These are phyloP conservation scores for Phallusia fumigata DNA, from an alignment of 23 tunicate species.

Conservation along the genomic window DNA sequence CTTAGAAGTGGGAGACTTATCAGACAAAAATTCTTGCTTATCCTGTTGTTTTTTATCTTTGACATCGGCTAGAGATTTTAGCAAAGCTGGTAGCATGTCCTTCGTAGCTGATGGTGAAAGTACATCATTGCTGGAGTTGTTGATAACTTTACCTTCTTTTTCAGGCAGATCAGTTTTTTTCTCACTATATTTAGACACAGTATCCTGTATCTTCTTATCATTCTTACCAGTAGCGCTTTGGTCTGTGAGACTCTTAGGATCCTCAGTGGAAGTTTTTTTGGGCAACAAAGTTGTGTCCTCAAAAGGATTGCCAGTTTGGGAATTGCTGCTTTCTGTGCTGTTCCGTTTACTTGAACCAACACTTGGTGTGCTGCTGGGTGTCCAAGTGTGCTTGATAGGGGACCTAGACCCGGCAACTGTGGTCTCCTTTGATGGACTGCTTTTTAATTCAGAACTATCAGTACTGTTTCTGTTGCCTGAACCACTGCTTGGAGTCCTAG, in stretches of 20 bases:
- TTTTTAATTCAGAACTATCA: not conserved
- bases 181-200: not conserved
- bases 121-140: not conserved
- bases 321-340: not conserved
- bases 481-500: not conserved
- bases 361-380: not conserved
- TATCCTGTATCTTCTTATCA: not conserved
- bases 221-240: not conserved
- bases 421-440: not conserved
- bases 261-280: too few species aligned
- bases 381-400: not conserved
- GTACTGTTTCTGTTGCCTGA: not conserved
- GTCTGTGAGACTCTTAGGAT: not conserved
- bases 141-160: not conserved
- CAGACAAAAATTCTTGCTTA: not conserved
- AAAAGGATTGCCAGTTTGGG: not conserved
- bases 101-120: not conserved
- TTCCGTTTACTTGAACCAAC: not conserved
- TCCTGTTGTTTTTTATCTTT: not conserved
- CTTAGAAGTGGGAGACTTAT: constrained; percentile 21
- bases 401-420: not conserved
- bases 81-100: constrained; percentile 42
- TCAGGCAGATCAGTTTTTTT: too few species aligned
- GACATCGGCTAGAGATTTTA: constrained; percentile 41
- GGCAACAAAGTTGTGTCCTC: not conserved